Base-by-base conservation (phyloP, 2,113 vertebrate genomes). In the Gavia stellata region DNA sequence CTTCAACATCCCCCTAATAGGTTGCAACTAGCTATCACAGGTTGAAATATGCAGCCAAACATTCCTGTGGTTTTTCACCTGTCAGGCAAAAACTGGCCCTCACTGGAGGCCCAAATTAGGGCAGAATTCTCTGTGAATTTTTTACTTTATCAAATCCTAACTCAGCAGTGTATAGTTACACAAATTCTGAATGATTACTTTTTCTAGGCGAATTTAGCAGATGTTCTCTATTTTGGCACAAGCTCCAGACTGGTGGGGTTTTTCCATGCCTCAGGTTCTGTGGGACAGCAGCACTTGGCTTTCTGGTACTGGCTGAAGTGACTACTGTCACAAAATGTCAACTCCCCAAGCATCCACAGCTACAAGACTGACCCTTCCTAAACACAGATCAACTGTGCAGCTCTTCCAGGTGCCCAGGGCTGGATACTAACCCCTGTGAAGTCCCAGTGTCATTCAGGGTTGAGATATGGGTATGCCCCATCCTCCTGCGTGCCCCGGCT, bases 21-120 rank as follows among this genome's bases (percentile, higher is more conserved):
- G 26, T 42, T 84, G 38, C 52, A 84, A 52, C 81, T 65, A 93
- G 81, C 47, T 92, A 77, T 93, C 86, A 86, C 79, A 88, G 31
- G 80, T 17, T 62, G 34, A 91, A 95, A 83, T 86, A 88, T 83
- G 85, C 72, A 92, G 55, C n/a, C 74, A 88, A 90, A 83, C 67
- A 96, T 94, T 88, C 90, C 68, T 81, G 80, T 75, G 92, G 75
- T 56, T 96, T 95, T 92, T 56, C 29, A 63, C 34, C 42, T 55
- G 40, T 78, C 80, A 71, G 29, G n/a, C 33, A 86, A 89, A 95
- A 44, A 71, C 34, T 67, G 10, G 17, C 40, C 15, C 56, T 92
- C 42, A 24, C 31, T 56, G 29, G 59, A 92, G 47, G 52, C 86
- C 56, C 24, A 93, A 66, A 79, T 81, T 71, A 71, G n/a, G 82